These are phyloP conservation scores for Pollimyrus isidori DNA, from an alignment of 2,113 vertebrate genomes.

Conservation along the genomic window DNA sequence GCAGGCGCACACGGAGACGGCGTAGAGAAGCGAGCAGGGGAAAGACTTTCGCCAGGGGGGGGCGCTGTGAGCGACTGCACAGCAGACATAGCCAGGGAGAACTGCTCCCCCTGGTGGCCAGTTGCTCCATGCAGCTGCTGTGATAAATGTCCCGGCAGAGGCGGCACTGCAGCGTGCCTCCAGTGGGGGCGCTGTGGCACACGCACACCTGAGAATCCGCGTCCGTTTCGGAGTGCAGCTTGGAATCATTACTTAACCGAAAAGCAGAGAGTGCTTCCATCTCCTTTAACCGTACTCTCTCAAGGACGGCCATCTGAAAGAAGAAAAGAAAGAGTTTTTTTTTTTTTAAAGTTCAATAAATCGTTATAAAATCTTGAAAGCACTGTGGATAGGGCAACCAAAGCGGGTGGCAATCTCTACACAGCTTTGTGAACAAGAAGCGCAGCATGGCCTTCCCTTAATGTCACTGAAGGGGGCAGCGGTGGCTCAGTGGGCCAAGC, in stretches of 20 bases:
- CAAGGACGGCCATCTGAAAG: constrained; percentile 77
- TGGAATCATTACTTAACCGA: constrained; percentile 73
- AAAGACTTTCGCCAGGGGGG: constrained; percentile 81
- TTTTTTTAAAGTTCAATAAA: not conserved
- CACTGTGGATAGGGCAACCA: not conserved
- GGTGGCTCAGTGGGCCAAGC: too few species aligned
- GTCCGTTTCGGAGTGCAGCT: constrained; percentile 59
- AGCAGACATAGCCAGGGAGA: constrained; percentile 82
- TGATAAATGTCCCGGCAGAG: constrained; percentile 90
- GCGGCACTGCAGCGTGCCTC: constrained; percentile 86
- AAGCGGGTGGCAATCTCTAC: not conserved
- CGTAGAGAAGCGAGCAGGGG: constrained; percentile 84
- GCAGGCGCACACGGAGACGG: constrained; percentile 82
- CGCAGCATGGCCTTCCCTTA: not conserved
- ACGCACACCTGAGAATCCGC: constrained; percentile 70
- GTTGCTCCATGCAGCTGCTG: constrained; percentile 58
- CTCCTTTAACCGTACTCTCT: constrained; percentile 77
- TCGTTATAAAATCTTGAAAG: not conserved
- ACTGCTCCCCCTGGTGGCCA: constrained; percentile 44
- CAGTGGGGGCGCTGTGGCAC: constrained; percentile 77
- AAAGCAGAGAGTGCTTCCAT: constrained; percentile 76
- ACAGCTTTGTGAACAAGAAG: not conserved
- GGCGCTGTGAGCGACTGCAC: constrained; percentile 81
- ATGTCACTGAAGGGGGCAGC: not conserved
- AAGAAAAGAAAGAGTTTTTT: not conserved